These are phyloP conservation scores for Chironomus riparius DNA, from an alignment of 2,888 invertebrate genomes.

Conservation along the genomic window DNA sequence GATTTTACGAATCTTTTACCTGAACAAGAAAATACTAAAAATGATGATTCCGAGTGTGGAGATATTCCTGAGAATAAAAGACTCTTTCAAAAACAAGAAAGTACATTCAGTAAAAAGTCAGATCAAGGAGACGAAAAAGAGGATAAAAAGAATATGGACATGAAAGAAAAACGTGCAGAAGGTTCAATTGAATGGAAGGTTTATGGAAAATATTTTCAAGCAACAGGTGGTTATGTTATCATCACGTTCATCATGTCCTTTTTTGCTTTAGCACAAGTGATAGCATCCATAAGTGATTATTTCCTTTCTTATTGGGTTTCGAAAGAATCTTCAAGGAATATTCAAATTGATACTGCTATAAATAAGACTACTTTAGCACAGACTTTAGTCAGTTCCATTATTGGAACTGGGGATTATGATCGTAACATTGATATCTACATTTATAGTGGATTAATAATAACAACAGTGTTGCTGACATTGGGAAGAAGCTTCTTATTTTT, in stretches of 20 bases:
- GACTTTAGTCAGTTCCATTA: too few species aligned
- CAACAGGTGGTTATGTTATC: constrained; percentile 58
- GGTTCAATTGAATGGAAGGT: constrained; percentile 53
- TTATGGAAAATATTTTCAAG: constrained; percentile 60
- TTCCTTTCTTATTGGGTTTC: constrained; percentile 70
- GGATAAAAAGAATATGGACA: constrained; percentile 32
- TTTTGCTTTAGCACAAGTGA: constrained; percentile 56
- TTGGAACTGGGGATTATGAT: constrained; percentile 13
- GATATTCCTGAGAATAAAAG: constrained; percentile 33
- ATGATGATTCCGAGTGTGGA: constrained; percentile 31
- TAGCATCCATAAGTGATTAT: constrained; percentile 67
- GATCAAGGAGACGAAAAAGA: constrained; percentile 15
- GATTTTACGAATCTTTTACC: constrained; percentile 67
- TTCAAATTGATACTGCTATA: background rate
- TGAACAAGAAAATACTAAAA: constrained; percentile 41
- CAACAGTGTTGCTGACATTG: constrained; percentile 40
- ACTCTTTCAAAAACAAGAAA: background rate
- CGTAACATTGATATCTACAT: constrained; percentile 41
- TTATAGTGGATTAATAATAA: constrained; percentile 44
- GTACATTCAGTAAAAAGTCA: constrained; percentile 31
- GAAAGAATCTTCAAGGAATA: constrained; percentile 42
- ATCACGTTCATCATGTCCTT: constrained; percentile 51
- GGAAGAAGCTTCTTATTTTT: constrained; percentile 45
- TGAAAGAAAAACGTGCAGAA: constrained; percentile 50
- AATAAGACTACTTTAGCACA: background rate